Base-by-base conservation (phyloP, 2,888 invertebrate genomes). In the Andrena haemorrhoa region DNA sequence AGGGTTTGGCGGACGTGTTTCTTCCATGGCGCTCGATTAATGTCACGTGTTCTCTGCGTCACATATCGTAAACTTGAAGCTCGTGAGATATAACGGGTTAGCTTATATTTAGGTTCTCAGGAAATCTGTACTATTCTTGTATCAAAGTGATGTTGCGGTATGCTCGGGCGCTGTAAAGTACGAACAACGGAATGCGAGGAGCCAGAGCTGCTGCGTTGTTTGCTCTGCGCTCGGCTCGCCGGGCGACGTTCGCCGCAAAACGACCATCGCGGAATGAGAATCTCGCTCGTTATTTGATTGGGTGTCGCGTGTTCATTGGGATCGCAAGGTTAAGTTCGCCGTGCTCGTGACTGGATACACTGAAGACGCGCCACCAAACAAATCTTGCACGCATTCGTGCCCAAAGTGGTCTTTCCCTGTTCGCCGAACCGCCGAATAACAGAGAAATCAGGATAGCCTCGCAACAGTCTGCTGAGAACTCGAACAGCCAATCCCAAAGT, bases 221-320 rank as follows among this genome's bases (percentile, higher is more conserved):
- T 47, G 68, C 29, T 60, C 61, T 33, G 53, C 5, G 29, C 70
- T 35, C 61, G 79, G 58, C 41, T 68, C 41, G 31, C 61, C 65
- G 60, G 60, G 65, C 68, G 71, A 65, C 83, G 71, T 66, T 82
- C 70, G 77, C 85, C 85, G 77, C 83, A 77, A 70, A 83, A 68
- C 76, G 64, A 76, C 79, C 84, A 64, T 74, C 71, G 61, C 49
- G 81, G 63, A 84, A 81, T 51, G 72, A 74, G 74, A 74, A 64
- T 60, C 74, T 49, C 51, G 76, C 65, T 74, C 53, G 60, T 80
- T 74, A 77, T 56, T 81, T 51, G 75, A 71, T 66, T 69, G 66
- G 75, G 66, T 49, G 72, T 78, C 77, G 65, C 64, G 70, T 68
- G 60, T 47, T 65, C 76, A 41, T 41, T 41, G 41, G 58, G 80